phyloP scores from a whole-genome alignment of 2,113 vertebrate species.

The Serinus canaria region DNA sequence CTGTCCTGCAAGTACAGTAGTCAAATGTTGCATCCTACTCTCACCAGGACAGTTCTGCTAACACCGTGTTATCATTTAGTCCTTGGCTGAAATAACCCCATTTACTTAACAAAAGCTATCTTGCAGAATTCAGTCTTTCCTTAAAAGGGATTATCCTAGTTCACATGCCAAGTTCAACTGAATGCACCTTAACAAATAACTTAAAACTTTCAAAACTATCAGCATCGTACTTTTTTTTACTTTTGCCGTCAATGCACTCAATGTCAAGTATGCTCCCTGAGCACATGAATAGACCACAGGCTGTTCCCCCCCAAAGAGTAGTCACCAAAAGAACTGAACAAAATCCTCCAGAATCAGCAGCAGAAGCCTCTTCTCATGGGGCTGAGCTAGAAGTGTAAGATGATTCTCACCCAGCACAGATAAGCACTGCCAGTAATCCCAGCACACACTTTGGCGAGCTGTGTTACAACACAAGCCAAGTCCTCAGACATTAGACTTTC shows the following conservation, averaged over 20 bases:
- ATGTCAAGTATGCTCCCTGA: not conserved
- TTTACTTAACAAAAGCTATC: not conserved
- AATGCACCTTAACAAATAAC: not conserved
- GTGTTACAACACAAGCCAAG: not conserved
- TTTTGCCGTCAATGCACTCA: not conserved
- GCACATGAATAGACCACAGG: not conserved
- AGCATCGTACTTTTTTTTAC: not conserved
- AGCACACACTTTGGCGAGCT: not conserved
- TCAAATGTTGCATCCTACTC: not conserved
- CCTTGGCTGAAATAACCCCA: not conserved
- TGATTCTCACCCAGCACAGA: not conserved
- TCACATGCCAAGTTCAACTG: not conserved
- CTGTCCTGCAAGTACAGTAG: not conserved
- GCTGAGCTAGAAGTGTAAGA: not conserved
- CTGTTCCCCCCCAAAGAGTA: not conserved
- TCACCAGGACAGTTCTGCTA: not conserved
- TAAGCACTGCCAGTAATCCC: not conserved
- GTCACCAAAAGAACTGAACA: not conserved
- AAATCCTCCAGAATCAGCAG: not conserved
- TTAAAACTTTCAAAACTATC: not conserved
- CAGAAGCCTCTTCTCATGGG: not conserved
- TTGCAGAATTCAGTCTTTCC: not conserved
- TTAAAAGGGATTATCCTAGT: not conserved
- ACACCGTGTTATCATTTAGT: not conserved
- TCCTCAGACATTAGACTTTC: not conserved